Percentiles rank a stretch among this genome's conserved stretches.
Evolutionary conservation across 2,113 vertebrate species (phyloP).

Genomic region (Chlorodrepanis virens): DNA sequence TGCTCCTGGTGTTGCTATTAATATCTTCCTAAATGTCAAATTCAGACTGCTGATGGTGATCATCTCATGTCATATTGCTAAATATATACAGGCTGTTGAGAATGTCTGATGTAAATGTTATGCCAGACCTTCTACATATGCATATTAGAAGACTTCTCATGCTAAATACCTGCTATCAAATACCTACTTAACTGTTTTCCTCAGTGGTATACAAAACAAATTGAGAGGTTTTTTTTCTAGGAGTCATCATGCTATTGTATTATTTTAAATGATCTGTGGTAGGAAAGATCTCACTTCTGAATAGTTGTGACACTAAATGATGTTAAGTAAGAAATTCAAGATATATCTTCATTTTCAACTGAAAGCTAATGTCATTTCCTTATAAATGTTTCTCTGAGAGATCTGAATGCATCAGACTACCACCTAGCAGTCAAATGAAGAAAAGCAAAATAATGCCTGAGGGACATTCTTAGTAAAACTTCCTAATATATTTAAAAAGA

Average conservation of each 20-base stretch:
- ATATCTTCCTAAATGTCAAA: conserved; percentile 38
- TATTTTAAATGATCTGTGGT: background rate
- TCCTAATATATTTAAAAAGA: background rate
- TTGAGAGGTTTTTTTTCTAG: background rate
- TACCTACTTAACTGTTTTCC: background rate
- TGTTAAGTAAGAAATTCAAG: conserved; percentile 15
- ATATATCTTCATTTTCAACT: conserved; percentile 23
- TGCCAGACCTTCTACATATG: conserved; percentile 16
- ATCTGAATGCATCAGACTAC: background rate
- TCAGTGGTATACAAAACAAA: background rate
- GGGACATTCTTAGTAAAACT: background rate
- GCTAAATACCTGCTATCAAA: conserved; percentile 14
- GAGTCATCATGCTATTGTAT: background rate
- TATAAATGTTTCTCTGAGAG: background rate
- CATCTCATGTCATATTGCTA: conserved; percentile 30
- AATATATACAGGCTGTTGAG: background rate
- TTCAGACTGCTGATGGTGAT: conserved; percentile 35
- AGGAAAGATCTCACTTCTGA: background rate
- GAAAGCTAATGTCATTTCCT: background rate
- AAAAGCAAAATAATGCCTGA: background rate
- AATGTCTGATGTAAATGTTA: conserved; percentile 21
- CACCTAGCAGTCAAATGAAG: background rate
- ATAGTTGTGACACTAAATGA: conserved; percentile 35
- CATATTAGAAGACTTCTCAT: conserved; percentile 4
- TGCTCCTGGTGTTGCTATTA: conserved; percentile 34